phyloP scores from a whole-genome alignment of 2,797 vertebrate species.

The Tenualosa thibaudeaui region DNA sequence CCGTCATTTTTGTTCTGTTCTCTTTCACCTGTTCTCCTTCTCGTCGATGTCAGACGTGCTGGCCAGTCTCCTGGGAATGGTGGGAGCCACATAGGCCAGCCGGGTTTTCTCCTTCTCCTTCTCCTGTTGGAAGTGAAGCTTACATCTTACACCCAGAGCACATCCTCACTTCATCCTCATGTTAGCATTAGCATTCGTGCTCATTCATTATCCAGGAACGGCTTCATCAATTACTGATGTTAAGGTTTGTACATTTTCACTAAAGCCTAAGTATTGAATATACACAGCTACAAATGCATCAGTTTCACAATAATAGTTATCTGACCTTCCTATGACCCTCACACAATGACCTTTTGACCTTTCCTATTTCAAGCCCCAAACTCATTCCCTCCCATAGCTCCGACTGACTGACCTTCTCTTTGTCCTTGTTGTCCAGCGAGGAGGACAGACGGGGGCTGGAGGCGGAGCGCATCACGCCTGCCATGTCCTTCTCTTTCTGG shows the following conservation, averaged over 20 bases:
- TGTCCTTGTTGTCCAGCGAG: slow-evolving; percentile 93
- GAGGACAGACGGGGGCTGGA: slow-evolving; percentile 96
- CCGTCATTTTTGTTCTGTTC: background rate
- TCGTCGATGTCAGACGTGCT: slow-evolving; percentile 96
- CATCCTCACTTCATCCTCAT: no score
- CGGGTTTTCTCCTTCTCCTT: slow-evolving; percentile 95
- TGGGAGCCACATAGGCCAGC: slow-evolving; percentile 92
- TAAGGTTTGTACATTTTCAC: background rate
- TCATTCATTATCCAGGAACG: background rate
- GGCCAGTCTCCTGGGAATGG: slow-evolving; percentile 90
- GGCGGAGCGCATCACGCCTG: slow-evolving; percentile 96
- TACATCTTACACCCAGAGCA: background rate
- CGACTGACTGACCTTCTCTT: slow-evolving; percentile 70
- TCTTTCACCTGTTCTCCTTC: slow-evolving; percentile 92
- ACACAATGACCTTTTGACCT: background rate
- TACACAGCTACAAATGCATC: background rate
- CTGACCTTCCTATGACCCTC: background rate
- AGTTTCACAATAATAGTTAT: background rate
- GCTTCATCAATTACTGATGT: background rate
- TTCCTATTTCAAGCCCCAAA: no score
- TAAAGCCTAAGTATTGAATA: background rate
- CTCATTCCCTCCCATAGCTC: background rate
- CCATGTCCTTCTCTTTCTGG: slow-evolving; percentile 91
- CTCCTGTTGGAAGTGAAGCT: slow-evolving; percentile 71
- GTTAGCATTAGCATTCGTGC: background rate